These are phyloP conservation scores for Perodicticus potto DNA, from an alignment of 2,797 vertebrate species.

Conservation along the genomic window DNA sequence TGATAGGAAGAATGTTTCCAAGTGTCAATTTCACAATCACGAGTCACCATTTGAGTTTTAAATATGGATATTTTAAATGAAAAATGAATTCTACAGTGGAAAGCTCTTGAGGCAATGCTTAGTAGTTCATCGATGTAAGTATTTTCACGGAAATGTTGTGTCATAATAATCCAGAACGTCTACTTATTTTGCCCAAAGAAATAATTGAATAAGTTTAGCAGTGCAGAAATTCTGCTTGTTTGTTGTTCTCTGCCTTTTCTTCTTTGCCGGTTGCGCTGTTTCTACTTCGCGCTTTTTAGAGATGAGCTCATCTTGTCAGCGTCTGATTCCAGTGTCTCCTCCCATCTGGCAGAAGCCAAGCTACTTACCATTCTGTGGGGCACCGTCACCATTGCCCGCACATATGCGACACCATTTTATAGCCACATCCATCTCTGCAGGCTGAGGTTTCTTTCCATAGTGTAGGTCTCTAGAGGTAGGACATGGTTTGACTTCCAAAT, in stretches of 20 bases:
- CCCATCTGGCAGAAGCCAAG: no score
- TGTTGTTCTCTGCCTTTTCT: slow-evolving; percentile 87
- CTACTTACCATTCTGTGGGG: no score
- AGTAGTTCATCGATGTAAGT: slow-evolving; percentile 71
- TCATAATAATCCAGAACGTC: slow-evolving; percentile 78
- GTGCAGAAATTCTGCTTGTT: slow-evolving; percentile 61
- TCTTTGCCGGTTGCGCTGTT: slow-evolving; percentile 94
- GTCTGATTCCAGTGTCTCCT: slow-evolving; percentile 84
- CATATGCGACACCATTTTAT: no score
- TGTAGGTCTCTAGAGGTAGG: no score
- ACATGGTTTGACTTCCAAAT: no score
- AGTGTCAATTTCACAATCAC: slow-evolving; percentile 79
- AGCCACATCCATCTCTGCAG: no score
- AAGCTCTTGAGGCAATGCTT: slow-evolving; percentile 72
- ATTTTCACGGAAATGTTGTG: slow-evolving; percentile 83
- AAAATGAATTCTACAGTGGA: slow-evolving; percentile 78
- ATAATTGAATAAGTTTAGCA: slow-evolving; percentile 65
- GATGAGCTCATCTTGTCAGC: slow-evolving; percentile 88
- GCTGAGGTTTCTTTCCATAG: no score
- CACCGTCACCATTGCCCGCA: no score
- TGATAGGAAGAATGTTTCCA: slow-evolving; percentile 82
- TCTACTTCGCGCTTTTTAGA: slow-evolving; percentile 95
- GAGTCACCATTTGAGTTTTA: slow-evolving; percentile 76
- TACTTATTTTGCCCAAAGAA: slow-evolving; percentile 43
- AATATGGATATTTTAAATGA: slow-evolving; percentile 83